Base-by-base conservation (phyloP, 2,113 vertebrate species). In the Sorex araneus region DNA sequence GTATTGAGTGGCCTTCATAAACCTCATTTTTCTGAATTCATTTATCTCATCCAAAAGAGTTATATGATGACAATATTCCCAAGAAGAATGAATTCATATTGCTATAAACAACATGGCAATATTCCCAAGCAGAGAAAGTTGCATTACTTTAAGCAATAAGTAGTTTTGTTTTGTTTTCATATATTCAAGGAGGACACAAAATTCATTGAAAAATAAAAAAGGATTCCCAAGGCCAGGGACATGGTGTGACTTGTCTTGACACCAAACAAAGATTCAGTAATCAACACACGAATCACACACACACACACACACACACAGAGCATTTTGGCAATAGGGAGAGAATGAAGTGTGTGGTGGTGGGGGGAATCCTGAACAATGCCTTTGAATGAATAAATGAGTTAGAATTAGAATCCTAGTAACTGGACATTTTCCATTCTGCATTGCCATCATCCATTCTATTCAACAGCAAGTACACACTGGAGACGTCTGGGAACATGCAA, bases 21-120 rank as follows among this genome's bases (percentile, higher is more conserved):
- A 0, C 77, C 87, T 54, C 86, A 74, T 27, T 50, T 76, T 90
- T 69, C 32, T 77, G 7, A 93, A 92, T 69, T 47, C 25, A 60
- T 71, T 25, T 90, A 6, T 69, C 54, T 90, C 64, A 69, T 69
- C 36, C 80, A 60, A 94, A 50, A 86, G 18, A 50, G 8, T 4
- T 63, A 28, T 57, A 30, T 18, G 27, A 66, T 83, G 30, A 19
- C 13, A 63, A 45, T 21, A 70, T 34, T 34, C 12, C 18, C 32
- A 87, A 13, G n/a, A 78, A 85, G 23, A 84, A 64, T 63, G 82
- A 80, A 12, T 60, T 73, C 28, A 1, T 11, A 71, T 43, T 27
- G 27, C 13, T 85, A 63, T 40, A 40, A 40, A 40, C 40, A 40
- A 40, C 40, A 66, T 83, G 30, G 16, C 13, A 63, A 45, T 21